phyloP scores from a whole-genome alignment of 2,113 vertebrate species.

The Anser brachyrhynchus region DNA sequence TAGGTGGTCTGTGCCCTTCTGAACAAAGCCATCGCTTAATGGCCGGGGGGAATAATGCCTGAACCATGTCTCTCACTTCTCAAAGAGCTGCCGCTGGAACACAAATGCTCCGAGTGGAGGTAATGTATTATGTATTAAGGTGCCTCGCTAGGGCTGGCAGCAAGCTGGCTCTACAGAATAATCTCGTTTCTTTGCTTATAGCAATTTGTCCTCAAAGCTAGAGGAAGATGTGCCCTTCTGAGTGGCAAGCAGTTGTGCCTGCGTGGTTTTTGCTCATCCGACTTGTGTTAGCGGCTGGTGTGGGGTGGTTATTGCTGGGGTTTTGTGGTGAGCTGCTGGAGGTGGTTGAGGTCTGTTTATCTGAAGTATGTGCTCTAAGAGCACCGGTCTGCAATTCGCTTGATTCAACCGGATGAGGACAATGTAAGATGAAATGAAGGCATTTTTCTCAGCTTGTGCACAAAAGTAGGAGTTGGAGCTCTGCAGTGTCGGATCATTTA shows the following conservation, averaged over 20 bases:
- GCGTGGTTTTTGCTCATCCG: rapidly evolving
- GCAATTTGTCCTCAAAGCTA: background rate
- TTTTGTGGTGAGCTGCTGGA: background rate
- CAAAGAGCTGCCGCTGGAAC: background rate
- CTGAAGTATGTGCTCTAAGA: background rate
- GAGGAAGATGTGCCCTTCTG: background rate
- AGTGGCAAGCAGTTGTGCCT: background rate
- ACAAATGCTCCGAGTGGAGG: background rate
- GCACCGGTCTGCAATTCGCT: background rate
- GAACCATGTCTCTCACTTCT: background rate
- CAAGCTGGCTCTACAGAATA: background rate
- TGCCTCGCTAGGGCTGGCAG: background rate
- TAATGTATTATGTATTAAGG: slow-evolving; percentile 32
- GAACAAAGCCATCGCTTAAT: background rate
- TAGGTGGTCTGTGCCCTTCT: background rate
- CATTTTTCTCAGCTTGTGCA: background rate
- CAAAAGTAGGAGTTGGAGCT: slow-evolving; percentile 13
- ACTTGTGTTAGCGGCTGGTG: background rate
- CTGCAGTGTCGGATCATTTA: background rate
- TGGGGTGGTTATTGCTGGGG: background rate
- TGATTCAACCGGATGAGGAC: background rate
- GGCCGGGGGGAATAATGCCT: background rate
- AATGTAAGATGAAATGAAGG: background rate
- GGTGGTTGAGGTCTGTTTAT: background rate
- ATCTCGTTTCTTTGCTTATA: background rate